Percentiles rank a stretch among this genome's conserved stretches.
Conservation (phyloP, 2,888 invertebrate genomes). For the Orgyia antiqua region DNA sequence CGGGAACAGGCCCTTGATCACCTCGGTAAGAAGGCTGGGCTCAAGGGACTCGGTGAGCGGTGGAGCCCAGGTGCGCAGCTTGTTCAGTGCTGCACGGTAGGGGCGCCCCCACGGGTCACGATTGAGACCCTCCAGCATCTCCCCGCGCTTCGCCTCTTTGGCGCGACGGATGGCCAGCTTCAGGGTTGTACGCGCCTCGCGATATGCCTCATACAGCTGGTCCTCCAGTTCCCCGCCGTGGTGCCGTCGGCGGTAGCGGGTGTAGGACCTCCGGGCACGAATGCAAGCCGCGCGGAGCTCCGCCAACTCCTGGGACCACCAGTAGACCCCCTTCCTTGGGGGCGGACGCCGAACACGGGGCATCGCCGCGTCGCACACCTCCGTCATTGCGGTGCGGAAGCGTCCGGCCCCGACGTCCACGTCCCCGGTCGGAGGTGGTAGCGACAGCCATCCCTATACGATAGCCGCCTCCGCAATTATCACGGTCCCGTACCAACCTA, state of each 20-base stretch:
- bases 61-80: conserved; percentile 17
- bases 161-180: background rate
- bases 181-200: too few species aligned
- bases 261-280: background rate
- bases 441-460: too few species aligned
- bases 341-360: background rate
- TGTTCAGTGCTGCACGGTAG: conserved; percentile 10
- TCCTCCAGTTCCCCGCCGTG: background rate
- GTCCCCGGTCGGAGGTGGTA: too few species aligned
- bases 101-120: conserved; percentile 1
- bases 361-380: background rate
- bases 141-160: background rate
- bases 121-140: background rate
- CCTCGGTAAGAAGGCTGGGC: background rate
- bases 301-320: background rate
- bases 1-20: conserved; percentile 1
- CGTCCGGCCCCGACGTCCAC: background rate
- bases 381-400: background rate
- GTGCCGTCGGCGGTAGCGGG: background rate
- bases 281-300: background rate
- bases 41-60: background rate
- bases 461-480: too few species aligned
- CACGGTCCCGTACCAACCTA: too few species aligned
- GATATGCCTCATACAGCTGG: background rate
- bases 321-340: background rate